Conservation (phyloP, 2,888 invertebrate genomes). For the Buathra laborator region DNA sequence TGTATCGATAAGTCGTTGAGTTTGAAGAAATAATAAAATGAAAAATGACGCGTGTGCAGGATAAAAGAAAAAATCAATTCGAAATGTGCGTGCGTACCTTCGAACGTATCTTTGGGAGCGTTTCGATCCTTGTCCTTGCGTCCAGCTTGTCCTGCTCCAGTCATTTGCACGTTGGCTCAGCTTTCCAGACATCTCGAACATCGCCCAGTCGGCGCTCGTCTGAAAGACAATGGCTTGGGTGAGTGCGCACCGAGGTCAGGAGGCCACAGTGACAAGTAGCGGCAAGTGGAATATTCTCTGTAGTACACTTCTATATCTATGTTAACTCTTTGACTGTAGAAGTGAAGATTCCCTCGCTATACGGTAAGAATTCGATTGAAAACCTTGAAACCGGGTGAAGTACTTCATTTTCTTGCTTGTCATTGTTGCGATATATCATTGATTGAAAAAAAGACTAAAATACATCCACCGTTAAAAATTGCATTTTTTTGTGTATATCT, state of each 20-base stretch:
- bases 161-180: slow-evolving; percentile 65
- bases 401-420: not conserved
- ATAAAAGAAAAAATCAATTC: slow-evolving; percentile 7
- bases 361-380: slow-evolving; percentile 38
- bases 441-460: not conserved
- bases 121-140: slow-evolving; percentile 21
- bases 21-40: slow-evolving; percentile 69
- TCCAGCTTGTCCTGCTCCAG: slow-evolving; percentile 21
- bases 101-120: not conserved
- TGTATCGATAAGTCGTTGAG: slow-evolving; percentile 69
- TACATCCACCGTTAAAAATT: slow-evolving; percentile 1
- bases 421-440: slow-evolving; percentile 1
- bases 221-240: slow-evolving; percentile 56
- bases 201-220: slow-evolving; percentile 47
- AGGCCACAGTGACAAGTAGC: slow-evolving; percentile 41
- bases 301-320: slow-evolving; percentile 30
- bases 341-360: slow-evolving; percentile 30
- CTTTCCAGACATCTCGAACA: slow-evolving; percentile 51
- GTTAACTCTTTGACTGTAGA: slow-evolving; percentile 30
- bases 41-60: slow-evolving; percentile 50
- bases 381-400: not conserved
- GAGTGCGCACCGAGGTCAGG: slow-evolving; percentile 44
- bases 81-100: slow-evolving; percentile 10
- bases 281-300: slow-evolving; percentile 52
- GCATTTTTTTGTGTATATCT: not conserved